Conservation (phyloP, 2,113 vertebrate genomes). For the Dissostichus mawsoni region DNA sequence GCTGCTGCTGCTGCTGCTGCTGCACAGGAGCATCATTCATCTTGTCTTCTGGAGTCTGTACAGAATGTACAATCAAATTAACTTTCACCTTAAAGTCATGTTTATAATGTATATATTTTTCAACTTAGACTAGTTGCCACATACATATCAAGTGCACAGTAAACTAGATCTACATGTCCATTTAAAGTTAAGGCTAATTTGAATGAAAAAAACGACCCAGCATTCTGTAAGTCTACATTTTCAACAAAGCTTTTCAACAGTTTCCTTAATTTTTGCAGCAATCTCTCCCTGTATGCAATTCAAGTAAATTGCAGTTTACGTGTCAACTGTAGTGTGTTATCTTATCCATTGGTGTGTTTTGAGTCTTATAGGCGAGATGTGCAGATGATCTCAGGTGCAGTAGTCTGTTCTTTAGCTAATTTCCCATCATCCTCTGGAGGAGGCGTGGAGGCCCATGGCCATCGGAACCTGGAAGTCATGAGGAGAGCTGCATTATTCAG, state of each 20-base stretch:
- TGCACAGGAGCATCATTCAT: not conserved
- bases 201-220: not conserved
- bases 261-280: not conserved
- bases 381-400: constrained; percentile 45
- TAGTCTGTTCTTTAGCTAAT: constrained; percentile 5
- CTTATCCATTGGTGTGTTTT: not conserved
- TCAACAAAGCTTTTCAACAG: not conserved
- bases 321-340: not conserved
- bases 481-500: constrained; percentile 18
- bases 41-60: not conserved
- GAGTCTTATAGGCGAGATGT: constrained; percentile 36
- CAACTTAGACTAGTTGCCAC: not conserved
- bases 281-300: not conserved
- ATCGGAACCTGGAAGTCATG: constrained; percentile 39
- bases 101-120: not conserved
- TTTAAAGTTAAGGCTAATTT: not conserved
- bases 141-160: not conserved
- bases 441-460: constrained; percentile 5
- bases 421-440: constrained; percentile 37
- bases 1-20: not conserved
- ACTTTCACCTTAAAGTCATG: not conserved
- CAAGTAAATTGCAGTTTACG: not conserved
- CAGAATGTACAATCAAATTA: not conserved
- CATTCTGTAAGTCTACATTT: not conserved
- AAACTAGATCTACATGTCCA: not conserved